phyloP scores from a whole-genome alignment of 1,140 invertebrate species.

The Venustaconcha ellipsiformis region DNA sequence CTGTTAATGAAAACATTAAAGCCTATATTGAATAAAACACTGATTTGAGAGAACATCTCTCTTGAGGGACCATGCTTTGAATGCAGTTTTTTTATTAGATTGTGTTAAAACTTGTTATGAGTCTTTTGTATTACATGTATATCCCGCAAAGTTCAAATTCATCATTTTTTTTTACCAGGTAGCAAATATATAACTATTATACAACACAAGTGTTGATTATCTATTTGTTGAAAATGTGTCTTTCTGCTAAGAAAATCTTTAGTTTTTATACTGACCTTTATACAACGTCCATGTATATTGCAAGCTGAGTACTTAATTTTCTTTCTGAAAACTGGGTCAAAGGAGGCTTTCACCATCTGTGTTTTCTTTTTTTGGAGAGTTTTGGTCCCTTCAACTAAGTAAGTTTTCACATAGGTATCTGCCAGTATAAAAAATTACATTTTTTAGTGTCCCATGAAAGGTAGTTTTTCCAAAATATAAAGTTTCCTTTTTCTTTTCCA shows the following conservation, averaged over 20 bases:
- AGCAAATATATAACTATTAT: too few relatives aligned
- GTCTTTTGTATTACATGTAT: too few relatives aligned
- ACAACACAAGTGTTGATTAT: not conserved
- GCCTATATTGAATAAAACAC: too few relatives aligned
- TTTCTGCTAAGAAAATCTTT: not conserved
- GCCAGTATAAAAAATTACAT: constrained; percentile 63
- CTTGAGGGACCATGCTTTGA: too few relatives aligned
- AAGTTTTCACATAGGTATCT: constrained; percentile 96
- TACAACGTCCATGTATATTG: constrained; percentile 85
- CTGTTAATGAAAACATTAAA: too few relatives aligned
- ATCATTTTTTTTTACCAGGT: not conserved
- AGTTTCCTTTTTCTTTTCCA: not conserved
- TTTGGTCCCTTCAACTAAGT: constrained; percentile 87
- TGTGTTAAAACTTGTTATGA: too few relatives aligned
- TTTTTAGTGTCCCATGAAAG: not conserved
- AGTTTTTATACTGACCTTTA: constrained; percentile 75
- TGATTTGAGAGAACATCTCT: too few relatives aligned
- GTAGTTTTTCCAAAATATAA: not conserved
- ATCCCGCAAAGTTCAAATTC: too few relatives aligned
- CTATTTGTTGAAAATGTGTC: not conserved
- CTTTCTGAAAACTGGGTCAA: constrained; percentile 87
- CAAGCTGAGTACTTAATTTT: constrained; percentile 88
- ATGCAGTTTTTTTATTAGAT: too few relatives aligned
- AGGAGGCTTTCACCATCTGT: constrained; percentile 80
- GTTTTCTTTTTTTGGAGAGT: constrained; percentile 93